Evolutionary conservation across 2,888 invertebrate genomes (phyloP).

Genomic region (Conchocele bisecta): DNA sequence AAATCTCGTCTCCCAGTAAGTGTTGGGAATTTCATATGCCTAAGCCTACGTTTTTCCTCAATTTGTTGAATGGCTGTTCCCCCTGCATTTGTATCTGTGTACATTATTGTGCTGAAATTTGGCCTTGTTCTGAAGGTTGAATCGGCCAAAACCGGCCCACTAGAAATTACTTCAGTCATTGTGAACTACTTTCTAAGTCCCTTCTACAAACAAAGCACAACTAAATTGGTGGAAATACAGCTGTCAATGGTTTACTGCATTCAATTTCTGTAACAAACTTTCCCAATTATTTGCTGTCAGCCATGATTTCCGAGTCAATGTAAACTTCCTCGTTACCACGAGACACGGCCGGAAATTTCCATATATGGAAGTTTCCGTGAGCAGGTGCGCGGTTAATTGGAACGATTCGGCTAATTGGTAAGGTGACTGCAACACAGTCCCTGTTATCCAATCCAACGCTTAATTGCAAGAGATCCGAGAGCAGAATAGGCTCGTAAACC

Average conservation of each 20-base stretch:
- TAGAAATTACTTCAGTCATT: constrained; percentile 70
- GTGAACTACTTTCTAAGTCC: constrained; percentile 16
- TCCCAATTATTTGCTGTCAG: constrained; percentile 9
- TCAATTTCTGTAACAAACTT: background rate
- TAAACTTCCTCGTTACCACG: constrained; percentile 73
- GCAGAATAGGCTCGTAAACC: too few relatives aligned
- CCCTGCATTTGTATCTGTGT: constrained; percentile 75
- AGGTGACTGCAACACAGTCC: background rate
- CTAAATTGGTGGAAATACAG: too few relatives aligned
- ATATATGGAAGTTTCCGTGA: constrained; percentile 64
- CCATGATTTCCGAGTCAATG: constrained; percentile 67
- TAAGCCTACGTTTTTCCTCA: constrained; percentile 71
- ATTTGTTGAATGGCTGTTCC: constrained; percentile 73
- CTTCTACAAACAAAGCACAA: background rate
- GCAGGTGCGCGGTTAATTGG: constrained; percentile 53
- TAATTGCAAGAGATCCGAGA: too few relatives aligned
- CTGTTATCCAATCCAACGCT: too few relatives aligned
- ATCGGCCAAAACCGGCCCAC: constrained; percentile 70
- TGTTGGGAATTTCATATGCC: constrained; percentile 79
- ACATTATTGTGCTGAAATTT: constrained; percentile 69
- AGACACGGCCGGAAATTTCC: constrained; percentile 67
- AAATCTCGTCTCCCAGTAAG: constrained; percentile 73
- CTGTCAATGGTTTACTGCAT: constrained; percentile 1
- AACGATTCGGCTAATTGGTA: background rate
- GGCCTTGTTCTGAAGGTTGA: constrained; percentile 75